These are phyloP conservation scores for Macrosoma leucophasiata DNA, from an alignment of 2,888 invertebrate genomes.

Conservation along the genomic window DNA sequence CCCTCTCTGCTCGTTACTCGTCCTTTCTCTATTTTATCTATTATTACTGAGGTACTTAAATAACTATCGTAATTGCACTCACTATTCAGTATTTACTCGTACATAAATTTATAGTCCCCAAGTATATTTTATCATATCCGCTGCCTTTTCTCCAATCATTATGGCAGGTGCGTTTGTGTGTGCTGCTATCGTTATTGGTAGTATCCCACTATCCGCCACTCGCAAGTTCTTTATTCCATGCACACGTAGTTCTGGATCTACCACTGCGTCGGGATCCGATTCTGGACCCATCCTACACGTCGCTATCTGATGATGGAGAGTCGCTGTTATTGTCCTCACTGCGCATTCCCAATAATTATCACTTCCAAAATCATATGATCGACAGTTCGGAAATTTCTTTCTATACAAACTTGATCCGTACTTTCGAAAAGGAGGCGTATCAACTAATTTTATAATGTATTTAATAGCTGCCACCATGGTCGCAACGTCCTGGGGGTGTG, in stretches of 20 bases:
- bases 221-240: slow-evolving; percentile 77
- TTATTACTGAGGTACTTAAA: too few relatives aligned
- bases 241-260: slow-evolving; percentile 77
- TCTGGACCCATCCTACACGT: slow-evolving; percentile 82
- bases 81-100: too few relatives aligned
- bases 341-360: slow-evolving; percentile 82
- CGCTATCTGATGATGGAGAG: slow-evolving; percentile 81
- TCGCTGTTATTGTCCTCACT: slow-evolving; percentile 74
- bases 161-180: slow-evolving; percentile 81
- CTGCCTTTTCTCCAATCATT: slow-evolving; percentile 84
- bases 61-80: too few relatives aligned
- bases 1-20: too few relatives aligned
- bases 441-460: slow-evolving; percentile 71
- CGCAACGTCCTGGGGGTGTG: slow-evolving; percentile 75
- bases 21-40: too few relatives aligned
- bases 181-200: slow-evolving; percentile 78
- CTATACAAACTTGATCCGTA: slow-evolving; percentile 75
- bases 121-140: slow-evolving; percentile 75
- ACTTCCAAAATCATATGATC: slow-evolving; percentile 63
- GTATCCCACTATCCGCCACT: slow-evolving; percentile 81
- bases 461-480: slow-evolving; percentile 76
- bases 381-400: slow-evolving; percentile 73
- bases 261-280: slow-evolving; percentile 75
- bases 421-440: slow-evolving; percentile 75
- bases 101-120: slow-evolving; percentile 55